Evolutionary conservation across 2,888 invertebrate genomes (phyloP), one percentile per base, ranked within the genome.

Genomic region (Apodemia mormo): DNA sequence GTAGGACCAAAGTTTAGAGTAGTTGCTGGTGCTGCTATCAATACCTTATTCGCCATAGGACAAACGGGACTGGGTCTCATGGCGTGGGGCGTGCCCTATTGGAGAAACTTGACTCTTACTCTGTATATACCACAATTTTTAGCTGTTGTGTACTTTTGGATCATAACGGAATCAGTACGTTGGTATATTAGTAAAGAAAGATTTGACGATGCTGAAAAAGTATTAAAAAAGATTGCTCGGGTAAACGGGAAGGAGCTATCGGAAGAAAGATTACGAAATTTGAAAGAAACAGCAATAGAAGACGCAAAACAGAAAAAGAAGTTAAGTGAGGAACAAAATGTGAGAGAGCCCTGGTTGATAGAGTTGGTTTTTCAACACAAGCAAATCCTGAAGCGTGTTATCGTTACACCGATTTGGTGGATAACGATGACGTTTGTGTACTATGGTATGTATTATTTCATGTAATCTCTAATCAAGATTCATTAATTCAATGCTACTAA

Each of bases 141-240:
- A 0, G 94, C 96, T 37, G 84, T 97, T 64, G 84, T 94, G 22
- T 96, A 96, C 81, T 95, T 95, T 77, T 96, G 96, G 95, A 86
- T 96, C 56, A 88, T 96, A 9, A 96, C 96, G 0, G 96, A 96
- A 85, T 96, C 96, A 8, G 94, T 96, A 4, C 94, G 97, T 71
- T 97, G 97, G 97, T 93, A 97, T 29, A 87, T 97, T 77, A 95
- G 95, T 66, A 96, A 96, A 78, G 95, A 95, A 5, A 94, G 95
- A 71, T 94, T 94, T 74, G 94, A 95, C 43, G 95, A 96, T 76
- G 95, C 96, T 0, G 95, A 95, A 77, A 81, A 81, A 3, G 94
- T 96, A 33, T 87, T 96, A 1, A 92, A 93, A 45, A 95, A 94
- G 79, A 95, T 96, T 0, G 95, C 96, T 0, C 93, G 88, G 77